Evolutionary conservation across 2,797 vertebrate genomes (phyloP), one percentile per base, ranked within the genome.

Genomic region (Kryptolebias ocellatus): DNA sequence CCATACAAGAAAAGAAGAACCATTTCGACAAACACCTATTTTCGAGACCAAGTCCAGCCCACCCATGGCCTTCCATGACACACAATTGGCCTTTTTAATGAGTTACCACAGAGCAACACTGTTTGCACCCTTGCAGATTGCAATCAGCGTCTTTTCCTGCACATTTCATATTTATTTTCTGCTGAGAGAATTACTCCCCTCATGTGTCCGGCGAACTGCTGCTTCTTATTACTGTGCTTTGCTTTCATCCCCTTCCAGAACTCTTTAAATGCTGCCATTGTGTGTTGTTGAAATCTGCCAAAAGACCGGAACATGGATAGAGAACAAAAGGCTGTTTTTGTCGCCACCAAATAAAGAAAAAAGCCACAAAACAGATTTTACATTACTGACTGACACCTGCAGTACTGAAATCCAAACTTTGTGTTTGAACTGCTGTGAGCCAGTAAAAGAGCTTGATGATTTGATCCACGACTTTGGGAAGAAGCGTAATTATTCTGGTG

Each of bases 231-330:
- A 95, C 92, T 94, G 90, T 81, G 74, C 71, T 89, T 90, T 72
- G 89, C 95, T 96, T 96, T 96, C 94, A 96, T 97, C 95, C 90
- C 78, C 90, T 94, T 97, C 94, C 94, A 97, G 92, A 89, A 74
- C 85, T 68, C 83, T 83, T 88, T 94, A 93, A 96, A 94, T 92
- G 95, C 94, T 87, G 90, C 92, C 92, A 94, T 95, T 94, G 93
- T 93, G 87, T 90, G 93, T 89, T 93, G 93, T 91, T 94, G 90
- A 94, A 92, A 90, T 92, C 76, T 87, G 87, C 83, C 80, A 78
- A 90, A 88, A 78, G 84, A 83, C 86, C 85, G 86, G 89, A 92
- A 90, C 88, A 85, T 62, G 70, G 79, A 81, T 15, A n/a, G 78
- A 78, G 83, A 91, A 88, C 83, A 91, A 87, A 89, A 91, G 87